Conservation (phyloP, 2,797 vertebrate genomes). For the Muscicapa comitata region DNA sequence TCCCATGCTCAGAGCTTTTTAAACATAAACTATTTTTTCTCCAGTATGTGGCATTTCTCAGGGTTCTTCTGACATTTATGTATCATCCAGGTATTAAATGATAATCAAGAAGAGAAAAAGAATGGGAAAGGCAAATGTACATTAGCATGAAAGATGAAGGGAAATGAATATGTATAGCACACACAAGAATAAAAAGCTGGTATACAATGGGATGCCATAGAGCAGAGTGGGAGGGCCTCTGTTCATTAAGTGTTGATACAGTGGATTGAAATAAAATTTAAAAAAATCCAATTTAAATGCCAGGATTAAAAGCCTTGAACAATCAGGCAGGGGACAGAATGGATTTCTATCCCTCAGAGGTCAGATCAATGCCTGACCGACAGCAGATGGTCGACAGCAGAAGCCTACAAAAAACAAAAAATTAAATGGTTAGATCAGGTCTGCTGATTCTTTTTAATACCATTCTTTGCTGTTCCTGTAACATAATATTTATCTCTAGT, state of each 20-base stretch:
- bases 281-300: slow-evolving; percentile 25
- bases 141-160: not conserved
- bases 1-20: not conserved
- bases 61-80: slow-evolving; percentile 13
- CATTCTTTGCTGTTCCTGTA: not conserved
- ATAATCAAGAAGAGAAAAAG: not conserved
- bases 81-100: not conserved
- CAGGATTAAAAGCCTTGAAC: not conserved
- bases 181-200: not conserved
- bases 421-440: not conserved
- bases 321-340: not conserved
- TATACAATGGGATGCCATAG: not conserved
- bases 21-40: not conserved
- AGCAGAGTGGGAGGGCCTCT: slow-evolving; percentile 20
- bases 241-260: slow-evolving; percentile 49
- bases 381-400: slow-evolving; percentile 17
- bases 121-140: not conserved
- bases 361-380: not conserved
- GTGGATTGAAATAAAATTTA: slow-evolving; percentile 48
- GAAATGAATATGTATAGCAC: slow-evolving; percentile 35
- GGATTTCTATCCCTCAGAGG: slow-evolving; percentile 9
- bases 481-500: not conserved
- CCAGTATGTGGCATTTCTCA: not conserved
- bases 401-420: not conserved
- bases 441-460: not conserved